Percentiles rank a stretch among this genome's conserved stretches.
Conservation (phyloP, 2,888 invertebrate genomes). For the Diaphora mendica region DNA sequence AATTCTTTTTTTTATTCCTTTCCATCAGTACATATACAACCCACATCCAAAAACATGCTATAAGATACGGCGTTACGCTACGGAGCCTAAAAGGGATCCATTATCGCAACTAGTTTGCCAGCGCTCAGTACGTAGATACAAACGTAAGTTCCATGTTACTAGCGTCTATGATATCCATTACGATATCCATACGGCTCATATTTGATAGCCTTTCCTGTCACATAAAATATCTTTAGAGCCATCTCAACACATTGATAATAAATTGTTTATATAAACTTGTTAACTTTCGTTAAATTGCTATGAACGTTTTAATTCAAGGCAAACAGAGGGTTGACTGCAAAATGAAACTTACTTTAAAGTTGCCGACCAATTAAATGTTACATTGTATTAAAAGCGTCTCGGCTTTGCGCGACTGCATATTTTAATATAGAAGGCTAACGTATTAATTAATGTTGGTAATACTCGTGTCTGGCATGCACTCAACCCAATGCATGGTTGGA, state of each 20-base stretch:
- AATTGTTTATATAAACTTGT: conserved; percentile 36
- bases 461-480: conserved; percentile 49
- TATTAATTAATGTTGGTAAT: conserved; percentile 62
- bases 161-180: conserved; percentile 36
- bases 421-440: conserved; percentile 58
- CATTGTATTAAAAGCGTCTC: conserved; percentile 67
- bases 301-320: conserved; percentile 30
- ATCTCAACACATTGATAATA: conserved; percentile 23
- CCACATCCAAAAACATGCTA: conserved; percentile 24
- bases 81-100: conserved; percentile 31
- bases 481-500: conserved; percentile 37
- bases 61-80: conserved; percentile 35
- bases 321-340: conserved; percentile 46
- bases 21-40: not conserved
- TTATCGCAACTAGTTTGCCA: conserved; percentile 46
- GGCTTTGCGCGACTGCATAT: conserved; percentile 57
- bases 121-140: conserved; percentile 30
- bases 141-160: conserved; percentile 27
- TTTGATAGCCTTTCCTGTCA: conserved; percentile 29
- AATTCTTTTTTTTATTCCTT: conserved; percentile 25
- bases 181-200: conserved; percentile 36
- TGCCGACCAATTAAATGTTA: conserved; percentile 72
- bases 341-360: conserved; percentile 61
- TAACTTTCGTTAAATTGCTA: conserved; percentile 27
- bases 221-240: conserved; percentile 41